Evolutionary conservation across 2,888 invertebrate genomes (phyloP).

Genomic region (Endotricha flammealis): DNA sequence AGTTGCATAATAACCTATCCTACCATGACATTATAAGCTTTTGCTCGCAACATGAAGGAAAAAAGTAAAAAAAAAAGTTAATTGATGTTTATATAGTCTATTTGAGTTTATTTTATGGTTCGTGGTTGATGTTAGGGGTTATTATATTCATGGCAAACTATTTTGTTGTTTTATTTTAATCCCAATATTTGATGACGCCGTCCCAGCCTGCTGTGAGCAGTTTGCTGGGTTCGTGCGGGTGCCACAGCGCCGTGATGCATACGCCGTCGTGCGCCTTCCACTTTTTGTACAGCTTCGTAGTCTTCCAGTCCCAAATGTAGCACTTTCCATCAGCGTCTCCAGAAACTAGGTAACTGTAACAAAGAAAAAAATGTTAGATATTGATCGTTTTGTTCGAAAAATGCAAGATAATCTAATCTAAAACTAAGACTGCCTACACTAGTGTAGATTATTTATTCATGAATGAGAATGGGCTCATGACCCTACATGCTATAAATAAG

Average conservation of each 20-base stretch:
- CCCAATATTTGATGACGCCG: conserved; percentile 99
- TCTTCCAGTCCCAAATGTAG: conserved; percentile 99
- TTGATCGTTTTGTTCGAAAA: too few species aligned
- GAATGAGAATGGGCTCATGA: too few species aligned
- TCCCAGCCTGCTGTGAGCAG: conserved; percentile 99
- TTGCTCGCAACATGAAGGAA: conserved; percentile 27
- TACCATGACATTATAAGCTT: conserved; percentile 27
- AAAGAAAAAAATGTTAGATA: conserved; percentile 22
- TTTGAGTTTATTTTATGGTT: conserved; percentile 50
- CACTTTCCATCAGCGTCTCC: conserved; percentile 99
- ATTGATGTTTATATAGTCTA: conserved; percentile 46
- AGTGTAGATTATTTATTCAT: too few species aligned
- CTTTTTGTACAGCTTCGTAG: conserved; percentile 97
- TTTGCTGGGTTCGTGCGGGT: conserved; percentile 98
- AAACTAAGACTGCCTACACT: too few species aligned
- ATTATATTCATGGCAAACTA: conserved; percentile 47
- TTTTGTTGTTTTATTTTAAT: conserved; percentile 76
- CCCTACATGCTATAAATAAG: too few species aligned
- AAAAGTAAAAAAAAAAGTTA: conserved; percentile 40
- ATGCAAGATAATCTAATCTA: too few species aligned
- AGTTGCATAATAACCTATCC: conserved; percentile 43
- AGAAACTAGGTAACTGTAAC: conserved; percentile 93
- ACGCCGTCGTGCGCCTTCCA: conserved; percentile 99
- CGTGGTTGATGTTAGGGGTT: conserved; percentile 44
- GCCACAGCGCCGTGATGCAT: conserved; percentile 96